Evolutionary conservation across 2,888 invertebrate genomes (phyloP).

Genomic region (Elegia similella): DNA sequence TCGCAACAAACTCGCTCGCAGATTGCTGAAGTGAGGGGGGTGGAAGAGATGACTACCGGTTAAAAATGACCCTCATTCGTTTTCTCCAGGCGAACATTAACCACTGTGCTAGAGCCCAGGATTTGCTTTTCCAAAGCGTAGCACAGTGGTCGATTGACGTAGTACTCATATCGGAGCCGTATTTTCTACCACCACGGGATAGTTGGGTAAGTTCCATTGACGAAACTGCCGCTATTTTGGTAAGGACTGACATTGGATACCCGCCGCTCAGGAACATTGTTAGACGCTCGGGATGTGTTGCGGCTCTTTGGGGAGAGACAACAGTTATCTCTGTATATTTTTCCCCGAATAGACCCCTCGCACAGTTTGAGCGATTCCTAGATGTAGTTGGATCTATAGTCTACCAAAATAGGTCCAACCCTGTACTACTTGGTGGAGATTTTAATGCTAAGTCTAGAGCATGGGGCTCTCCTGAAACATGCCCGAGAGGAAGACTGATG

Average conservation of each 20-base stretch:
- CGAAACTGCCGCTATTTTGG: slow-evolving; percentile 1
- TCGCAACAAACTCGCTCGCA: slow-evolving; percentile 17
- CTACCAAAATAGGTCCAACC: neutral
- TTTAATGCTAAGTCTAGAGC: slow-evolving; percentile 26
- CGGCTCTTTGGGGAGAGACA: slow-evolving; percentile 5
- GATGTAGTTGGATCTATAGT: slow-evolving; percentile 13
- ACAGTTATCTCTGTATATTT: slow-evolving; percentile 26
- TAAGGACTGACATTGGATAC: slow-evolving; percentile 8
- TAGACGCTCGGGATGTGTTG: slow-evolving; percentile 23
- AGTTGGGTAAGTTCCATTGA: neutral
- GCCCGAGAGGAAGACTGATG: slow-evolving; percentile 20
- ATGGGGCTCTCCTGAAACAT: slow-evolving; percentile 26
- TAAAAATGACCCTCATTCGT: neutral
- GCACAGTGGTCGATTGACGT: neutral
- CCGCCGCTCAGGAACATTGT: slow-evolving; percentile 2
- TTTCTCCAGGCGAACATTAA: neutral
- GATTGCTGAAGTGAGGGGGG: slow-evolving; percentile 5
- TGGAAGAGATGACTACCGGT: neutral
- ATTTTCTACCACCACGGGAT: neutral
- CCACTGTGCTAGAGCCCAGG: neutral
- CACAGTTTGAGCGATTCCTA: slow-evolving; percentile 27
- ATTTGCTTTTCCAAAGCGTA: neutral
- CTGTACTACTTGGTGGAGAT: slow-evolving; percentile 20
- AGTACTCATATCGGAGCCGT: neutral
- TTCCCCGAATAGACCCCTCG: slow-evolving; percentile 26